These are phyloP conservation scores for Copidosoma floridanum DNA, from an alignment of 1,140 invertebrate species.

Conservation along the genomic window DNA sequence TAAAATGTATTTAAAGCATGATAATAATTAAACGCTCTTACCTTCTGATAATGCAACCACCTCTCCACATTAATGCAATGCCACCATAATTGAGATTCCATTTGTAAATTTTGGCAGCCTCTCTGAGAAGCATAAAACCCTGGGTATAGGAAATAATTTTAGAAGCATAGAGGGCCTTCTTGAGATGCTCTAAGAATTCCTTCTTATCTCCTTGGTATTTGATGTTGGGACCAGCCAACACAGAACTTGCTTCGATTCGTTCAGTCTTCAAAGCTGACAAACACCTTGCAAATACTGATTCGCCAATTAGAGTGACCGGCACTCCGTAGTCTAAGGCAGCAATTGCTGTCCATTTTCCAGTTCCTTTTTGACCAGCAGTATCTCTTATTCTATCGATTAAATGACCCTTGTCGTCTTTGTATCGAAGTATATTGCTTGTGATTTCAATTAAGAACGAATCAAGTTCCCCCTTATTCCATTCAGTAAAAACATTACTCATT, in stretches of 20 bases:
- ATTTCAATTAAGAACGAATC: constrained; percentile 99
- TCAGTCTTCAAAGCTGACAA: constrained; percentile 81
- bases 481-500: constrained; percentile 88
- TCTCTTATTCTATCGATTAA: constrained; percentile 93
- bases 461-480: constrained; percentile 96
- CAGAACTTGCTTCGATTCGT: constrained; percentile 75
- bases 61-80: constrained; percentile 99
- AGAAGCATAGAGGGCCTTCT: constrained; percentile 90
- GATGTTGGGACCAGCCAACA: constrained; percentile 69
- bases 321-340: constrained; percentile 93
- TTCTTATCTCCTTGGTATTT: constrained; percentile 71
- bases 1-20: constrained; percentile 1
- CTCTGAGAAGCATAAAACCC: constrained; percentile 96
- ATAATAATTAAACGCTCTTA: constrained; percentile 42
- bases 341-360: constrained; percentile 99
- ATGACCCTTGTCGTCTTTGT: constrained; percentile 82
- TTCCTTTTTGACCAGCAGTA: constrained; percentile 97
- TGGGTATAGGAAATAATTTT: constrained; percentile 99
- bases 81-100: constrained; percentile 98
- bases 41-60: constrained; percentile 98
- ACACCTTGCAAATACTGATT: constrained; percentile 96
- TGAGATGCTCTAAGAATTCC: constrained; percentile 73
- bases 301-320: constrained; percentile 96
- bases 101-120: constrained; percentile 85
- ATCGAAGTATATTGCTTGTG: constrained; percentile 93